Evolutionary conservation across 2,797 vertebrate species (phyloP), one percentile per base, ranked within the genome.

Genomic region (Manis javanica): DNA sequence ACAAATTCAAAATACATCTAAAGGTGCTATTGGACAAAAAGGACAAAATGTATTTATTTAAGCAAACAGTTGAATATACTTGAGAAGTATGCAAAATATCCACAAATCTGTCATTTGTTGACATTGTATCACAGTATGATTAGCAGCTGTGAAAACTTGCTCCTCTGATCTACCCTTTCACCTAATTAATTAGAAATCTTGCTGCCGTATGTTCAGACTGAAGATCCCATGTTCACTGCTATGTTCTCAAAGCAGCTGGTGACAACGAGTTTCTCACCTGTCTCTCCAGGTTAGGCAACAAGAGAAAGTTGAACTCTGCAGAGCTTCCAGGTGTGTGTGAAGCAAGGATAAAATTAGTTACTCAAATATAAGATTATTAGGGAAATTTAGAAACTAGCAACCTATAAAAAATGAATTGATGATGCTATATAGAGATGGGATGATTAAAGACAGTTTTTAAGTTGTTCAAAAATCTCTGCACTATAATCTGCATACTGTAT

Each of bases 171-270:
- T 95, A 95, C 18, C n/a, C 26, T 88, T 91, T 92, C 49, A 96
- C 46, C 31, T 94, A 71, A 97, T 95, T 97, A 96, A 97, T 97
- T 98, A 71, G 11, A 69, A 75, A 72, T 94, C 90, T 96, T 72
- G 53, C 49, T 87, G 46, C 87, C 79, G 94, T 96, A 89, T 85
- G 74, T 42, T 97, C 61, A 49, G 66, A n/a, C 0, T 49, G 37
- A 97, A 91, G 46, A 87, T 31, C 49, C 37, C 82, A 79, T 29
- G 72, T 57, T 92, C 64, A 89, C 12, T 64, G 64, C 31, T 91
- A 90, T 90, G 59, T 16, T 92, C 42, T 46, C 23, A 95, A 11
- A 26, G 39, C 31, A 78, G 31, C 39, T 95, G 87, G 34, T 63
- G 74, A 95, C 53, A 57, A 12, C 26, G 9, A 57, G 7, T 14